These are phyloP conservation scores for Pomatorhinus ruficollis DNA, from an alignment of 2,113 vertebrate genomes.

Conservation along the genomic window DNA sequence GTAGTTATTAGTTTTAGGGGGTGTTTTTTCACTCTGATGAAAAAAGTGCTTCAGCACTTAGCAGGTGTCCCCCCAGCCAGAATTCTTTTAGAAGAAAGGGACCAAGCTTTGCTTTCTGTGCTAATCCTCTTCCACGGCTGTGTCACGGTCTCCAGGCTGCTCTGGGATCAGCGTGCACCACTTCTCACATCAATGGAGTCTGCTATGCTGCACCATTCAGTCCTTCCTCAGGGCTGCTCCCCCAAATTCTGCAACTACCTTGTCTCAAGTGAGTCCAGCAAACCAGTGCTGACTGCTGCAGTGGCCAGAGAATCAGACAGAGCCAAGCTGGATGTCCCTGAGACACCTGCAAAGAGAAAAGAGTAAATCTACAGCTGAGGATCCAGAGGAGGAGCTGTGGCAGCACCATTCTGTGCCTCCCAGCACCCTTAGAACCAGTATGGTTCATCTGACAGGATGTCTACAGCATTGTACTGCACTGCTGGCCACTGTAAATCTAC, in stretches of 20 bases:
- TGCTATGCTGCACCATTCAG: neutral
- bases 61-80: neutral
- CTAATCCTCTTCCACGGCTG: rapidly evolving
- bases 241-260: neutral
- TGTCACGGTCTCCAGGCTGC: neutral
- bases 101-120: neutral
- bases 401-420: neutral
- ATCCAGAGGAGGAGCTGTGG: neutral
- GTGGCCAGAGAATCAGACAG: neutral
- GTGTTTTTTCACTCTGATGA: neutral
- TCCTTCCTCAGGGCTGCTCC: neutral
- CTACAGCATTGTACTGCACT: neutral
- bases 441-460: neutral
- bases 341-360: neutral
- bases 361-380: neutral
- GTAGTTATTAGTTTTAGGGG: neutral
- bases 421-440: neutral
- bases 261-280: neutral
- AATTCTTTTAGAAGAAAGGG: neutral
- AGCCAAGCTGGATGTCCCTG: neutral
- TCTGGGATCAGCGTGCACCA: neutral
- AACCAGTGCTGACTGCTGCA: neutral
- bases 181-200: rapidly evolving
- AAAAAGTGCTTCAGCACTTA: neutral
- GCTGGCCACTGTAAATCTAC: neutral